phyloP scores from a whole-genome alignment of 2,113 vertebrate species.

The Takifugu bimaculatus region DNA sequence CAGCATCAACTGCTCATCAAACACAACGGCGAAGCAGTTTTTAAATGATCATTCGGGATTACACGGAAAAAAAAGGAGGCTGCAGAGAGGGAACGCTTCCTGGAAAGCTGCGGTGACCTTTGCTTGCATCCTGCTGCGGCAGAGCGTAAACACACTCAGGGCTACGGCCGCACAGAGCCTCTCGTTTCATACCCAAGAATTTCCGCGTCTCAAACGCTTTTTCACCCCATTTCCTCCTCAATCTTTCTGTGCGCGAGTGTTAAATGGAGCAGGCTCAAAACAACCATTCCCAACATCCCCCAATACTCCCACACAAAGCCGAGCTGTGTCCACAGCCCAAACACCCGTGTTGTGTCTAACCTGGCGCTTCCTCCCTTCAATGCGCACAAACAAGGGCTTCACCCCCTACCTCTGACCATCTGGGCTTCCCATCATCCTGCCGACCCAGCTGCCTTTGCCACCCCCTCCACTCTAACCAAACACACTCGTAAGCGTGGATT shows the following conservation, averaged over 20 bases:
- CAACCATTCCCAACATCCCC: constrained; percentile 10
- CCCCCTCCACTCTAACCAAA: not conserved
- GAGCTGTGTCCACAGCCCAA: constrained; percentile 40
- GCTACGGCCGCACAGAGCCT: too few species aligned
- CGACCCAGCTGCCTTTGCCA: constrained; percentile 46
- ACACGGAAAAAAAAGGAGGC: too few species aligned
- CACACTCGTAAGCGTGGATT: too few species aligned
- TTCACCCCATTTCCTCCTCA: not conserved
- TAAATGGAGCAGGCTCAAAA: constrained; percentile 32
- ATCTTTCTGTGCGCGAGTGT: constrained; percentile 2
- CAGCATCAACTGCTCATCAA: too few species aligned
- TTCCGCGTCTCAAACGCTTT: constrained; percentile 11
- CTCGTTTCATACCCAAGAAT: not conserved
- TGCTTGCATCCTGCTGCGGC: too few species aligned
- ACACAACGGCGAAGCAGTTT: too few species aligned
- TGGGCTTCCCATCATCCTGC: constrained; percentile 40
- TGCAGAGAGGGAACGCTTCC: too few species aligned
- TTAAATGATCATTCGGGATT: too few species aligned
- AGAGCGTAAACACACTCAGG: too few species aligned
- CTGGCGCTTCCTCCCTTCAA: constrained; percentile 59
- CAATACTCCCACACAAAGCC: constrained; percentile 30
- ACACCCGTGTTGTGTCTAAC: constrained; percentile 70
- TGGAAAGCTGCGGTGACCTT: too few species aligned
- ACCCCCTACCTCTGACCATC: constrained; percentile 66
- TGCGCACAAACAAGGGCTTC: constrained; percentile 65